A percentile compares a stretch with the other conserved stretches of the same genome.
These are phyloP conservation scores for Cephus sareptanus DNA, from an alignment of 2,888 invertebrate species.

Conservation along the genomic window DNA sequence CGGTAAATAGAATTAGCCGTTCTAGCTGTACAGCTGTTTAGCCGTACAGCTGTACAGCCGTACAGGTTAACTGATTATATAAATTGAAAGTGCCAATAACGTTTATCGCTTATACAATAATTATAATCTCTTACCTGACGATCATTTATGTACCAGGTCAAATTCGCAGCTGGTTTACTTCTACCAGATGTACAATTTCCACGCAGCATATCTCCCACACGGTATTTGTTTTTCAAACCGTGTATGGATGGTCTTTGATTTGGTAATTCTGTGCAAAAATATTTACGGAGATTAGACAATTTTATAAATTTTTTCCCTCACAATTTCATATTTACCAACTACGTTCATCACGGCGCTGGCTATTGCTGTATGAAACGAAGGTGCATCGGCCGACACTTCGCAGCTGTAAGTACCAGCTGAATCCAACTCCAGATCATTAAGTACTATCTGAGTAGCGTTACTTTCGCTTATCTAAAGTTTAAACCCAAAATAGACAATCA, in stretches of 20 bases:
- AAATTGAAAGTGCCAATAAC: not conserved
- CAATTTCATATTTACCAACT: constrained; percentile 45
- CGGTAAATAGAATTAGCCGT: not conserved
- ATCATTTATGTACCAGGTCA: constrained; percentile 63
- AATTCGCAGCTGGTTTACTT: constrained; percentile 61
- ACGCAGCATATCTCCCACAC: constrained; percentile 52
- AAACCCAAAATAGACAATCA: not conserved
- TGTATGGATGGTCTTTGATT: constrained; percentile 57
- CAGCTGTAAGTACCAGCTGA: constrained; percentile 59
- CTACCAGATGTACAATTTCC: constrained; percentile 58
- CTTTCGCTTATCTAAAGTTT: constrained; percentile 52
- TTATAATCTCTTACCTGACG: constrained; percentile 45
- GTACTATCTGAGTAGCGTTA: constrained; percentile 59
- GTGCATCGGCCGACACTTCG: constrained; percentile 62
- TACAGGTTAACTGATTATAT: not conserved
- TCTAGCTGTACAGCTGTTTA: not conserved
- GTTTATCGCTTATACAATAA: not conserved
- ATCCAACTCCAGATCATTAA: constrained; percentile 54
- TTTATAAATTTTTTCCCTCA: not conserved
- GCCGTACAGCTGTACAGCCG: no score
- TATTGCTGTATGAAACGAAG: constrained; percentile 60
- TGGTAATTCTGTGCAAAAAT: constrained; percentile 52
- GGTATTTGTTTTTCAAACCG: constrained; percentile 59
- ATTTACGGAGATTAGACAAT: constrained; percentile 4
- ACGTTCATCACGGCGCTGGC: constrained; percentile 57